Base-by-base conservation (phyloP, 2,797 vertebrate species). In the Eptatretus atami region DNA sequence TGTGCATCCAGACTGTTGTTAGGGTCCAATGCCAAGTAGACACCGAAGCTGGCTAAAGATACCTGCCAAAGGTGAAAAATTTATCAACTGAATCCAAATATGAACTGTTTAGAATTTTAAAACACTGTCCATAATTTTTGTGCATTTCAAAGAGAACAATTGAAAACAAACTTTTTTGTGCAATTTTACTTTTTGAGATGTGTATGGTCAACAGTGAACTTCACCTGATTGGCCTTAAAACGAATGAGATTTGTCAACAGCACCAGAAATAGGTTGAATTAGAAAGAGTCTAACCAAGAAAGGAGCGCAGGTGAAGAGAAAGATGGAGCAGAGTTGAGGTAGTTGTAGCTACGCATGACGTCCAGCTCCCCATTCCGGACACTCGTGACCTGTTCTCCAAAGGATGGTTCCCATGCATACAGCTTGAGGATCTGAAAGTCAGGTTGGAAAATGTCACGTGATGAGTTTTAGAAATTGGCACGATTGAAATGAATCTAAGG, bases 331-430 rank as follows among this genome's bases (percentile, higher is more conserved):
- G 82, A 75, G 3, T 81, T 73, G 24, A 90, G 65, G 69, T 82
- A 81, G 19, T 78, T 70, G 66, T 81, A 92, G 52, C 67, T 72
- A 70, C 67, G 69, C 77, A 92, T 78, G 67, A 84, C 72, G 55
- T 75, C 80, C 66, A 98, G 73, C 69, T 98, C 92, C 15, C 67
- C 52, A 3, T 70, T 74, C 24, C 92, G 78, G 52, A 94, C 77
- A 1, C 12, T 71, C 6, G 75, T 69, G 54, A 98, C 70, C 71
- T 79, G 77, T 1, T 70, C 65, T 72, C 80, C 78, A 70, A 92
- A 98, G 4, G 86, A 90, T 1, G 81, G 73, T 71, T 98, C 92
- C 92, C 92, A 98, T 55, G 86, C 83, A 68, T 82, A 98, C 63
- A 93, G 74, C 72, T 96, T 96, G 68, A 96, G 73, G 65, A 95